A percentile compares a stretch with the other conserved stretches of the same genome.
Evolutionary conservation across 1,140 invertebrate species (phyloP).

Genomic region (Himalopsyche phryganea): DNA sequence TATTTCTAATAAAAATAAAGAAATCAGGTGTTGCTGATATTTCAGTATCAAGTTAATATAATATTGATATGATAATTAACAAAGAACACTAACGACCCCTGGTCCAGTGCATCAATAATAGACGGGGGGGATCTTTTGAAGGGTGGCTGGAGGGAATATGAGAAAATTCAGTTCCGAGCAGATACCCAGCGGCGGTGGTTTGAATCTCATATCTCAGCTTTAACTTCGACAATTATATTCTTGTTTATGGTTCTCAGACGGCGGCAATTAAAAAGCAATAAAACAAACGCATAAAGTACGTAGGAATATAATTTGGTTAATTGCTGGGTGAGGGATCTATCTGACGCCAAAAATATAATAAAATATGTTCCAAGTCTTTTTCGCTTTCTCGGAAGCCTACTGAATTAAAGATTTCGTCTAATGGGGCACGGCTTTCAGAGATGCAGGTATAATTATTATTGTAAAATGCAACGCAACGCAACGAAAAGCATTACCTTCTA

Average conservation of each 20-base stretch:
- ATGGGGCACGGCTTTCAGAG: no score
- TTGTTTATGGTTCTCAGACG: constrained; percentile 26
- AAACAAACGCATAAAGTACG: constrained; percentile 31
- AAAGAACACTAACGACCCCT: no score
- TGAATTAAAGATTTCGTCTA: neutral
- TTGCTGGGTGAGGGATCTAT: constrained; percentile 17
- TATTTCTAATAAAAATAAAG: no score
- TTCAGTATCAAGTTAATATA: no score
- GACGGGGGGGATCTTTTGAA: no score
- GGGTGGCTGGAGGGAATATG: neutral
- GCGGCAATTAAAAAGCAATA: constrained; percentile 33
- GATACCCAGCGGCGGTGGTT: constrained; percentile 12
- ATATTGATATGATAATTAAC: no score
- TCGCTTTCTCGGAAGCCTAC: constrained; percentile 7
- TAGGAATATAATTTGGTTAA: constrained; percentile 29
- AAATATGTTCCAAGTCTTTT: neutral
- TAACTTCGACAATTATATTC: constrained; percentile 28
- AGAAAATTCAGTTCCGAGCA: neutral
- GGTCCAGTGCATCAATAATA: no score
- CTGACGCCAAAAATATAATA: constrained; percentile 15
- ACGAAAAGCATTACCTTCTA: no score
- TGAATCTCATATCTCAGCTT: constrained; percentile 4
- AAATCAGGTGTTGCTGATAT: no score
- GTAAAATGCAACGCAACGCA: no score
- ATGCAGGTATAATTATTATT: no score